Evolutionary conservation across 2,888 invertebrate species (phyloP), one percentile per base, ranked within the genome.

Genomic region (Lapara coniferarum): DNA sequence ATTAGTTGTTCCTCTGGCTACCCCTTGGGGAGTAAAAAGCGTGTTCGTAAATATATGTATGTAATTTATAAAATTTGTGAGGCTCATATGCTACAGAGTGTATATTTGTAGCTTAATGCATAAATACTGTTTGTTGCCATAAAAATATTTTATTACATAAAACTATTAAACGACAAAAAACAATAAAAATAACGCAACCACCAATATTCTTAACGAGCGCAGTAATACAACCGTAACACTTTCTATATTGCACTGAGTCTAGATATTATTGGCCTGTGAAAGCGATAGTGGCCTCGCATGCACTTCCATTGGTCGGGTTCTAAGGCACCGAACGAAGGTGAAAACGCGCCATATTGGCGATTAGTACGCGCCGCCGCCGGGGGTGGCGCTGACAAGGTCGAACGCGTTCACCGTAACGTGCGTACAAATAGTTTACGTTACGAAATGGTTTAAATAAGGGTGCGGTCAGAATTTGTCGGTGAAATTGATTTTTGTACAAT

Each of bases 201-300:
- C 49, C 19, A 19, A 46, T 59, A 59, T 13, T 10, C 13, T 16
- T 46, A 63, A 46, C 46, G 25, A 49, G 66, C 37, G 37, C 12
- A 16, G 49, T 30, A 46, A 68, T 25, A 25, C 25, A 68, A 49
- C 25, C 57, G 58, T 52, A 58, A 25, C 30, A 30, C 44, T 59
- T 53, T 69, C 25, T 59, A 63, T 19, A 53, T 63, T 59, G 53
- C 37, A 44, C 19, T 69, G 53, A 58, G 12, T 16, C 49, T 53
- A 63, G 63, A 30, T 44, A 69, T 53, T 46, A 52, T 66, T 10
- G 55, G 52, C 19, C 53, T 16, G 84, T 80, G 90, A 92, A 91
- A 92, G 91, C 79, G 85, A 88, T 73, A 84, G 84, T 85, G 85
- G 84, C 84, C 83, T 85, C 78, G 84, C 81, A 77, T 77, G 80